These are phyloP conservation scores for Notospermus geniculatus DNA, from an alignment of 1,140 invertebrate genomes.

Conservation along the genomic window DNA sequence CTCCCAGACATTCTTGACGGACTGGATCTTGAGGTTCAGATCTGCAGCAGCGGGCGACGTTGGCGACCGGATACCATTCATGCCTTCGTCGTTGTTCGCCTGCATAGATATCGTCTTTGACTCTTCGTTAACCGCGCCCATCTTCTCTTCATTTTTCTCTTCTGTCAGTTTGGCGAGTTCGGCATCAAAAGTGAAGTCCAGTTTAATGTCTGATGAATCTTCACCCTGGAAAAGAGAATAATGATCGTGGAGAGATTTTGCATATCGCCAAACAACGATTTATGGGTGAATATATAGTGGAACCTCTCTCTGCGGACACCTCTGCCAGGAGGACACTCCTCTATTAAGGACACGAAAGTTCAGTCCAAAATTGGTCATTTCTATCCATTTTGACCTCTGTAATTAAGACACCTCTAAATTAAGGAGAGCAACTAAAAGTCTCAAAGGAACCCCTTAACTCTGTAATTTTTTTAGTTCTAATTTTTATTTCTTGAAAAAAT, in stretches of 20 bases:
- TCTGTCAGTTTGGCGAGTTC: conserved; percentile 67
- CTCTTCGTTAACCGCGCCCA: conserved; percentile 44
- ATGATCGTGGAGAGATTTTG: too few species aligned
- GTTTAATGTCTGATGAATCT: conserved; percentile 82
- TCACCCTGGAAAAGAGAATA: conserved; percentile 62
- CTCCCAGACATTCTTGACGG: conserved; percentile 87
- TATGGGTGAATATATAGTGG: too few species aligned
- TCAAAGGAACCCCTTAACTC: too few species aligned
- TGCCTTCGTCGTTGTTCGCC: conserved; percentile 39
- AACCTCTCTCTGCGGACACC: too few species aligned
- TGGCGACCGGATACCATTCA: conserved; percentile 59
- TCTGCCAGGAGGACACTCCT: too few species aligned
- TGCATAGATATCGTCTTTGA: conserved; percentile 62
- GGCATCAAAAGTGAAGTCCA: conserved; percentile 84
- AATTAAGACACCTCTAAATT: too few species aligned
- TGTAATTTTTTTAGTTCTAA: too few species aligned
- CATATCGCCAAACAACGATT: background rate
- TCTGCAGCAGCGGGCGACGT: conserved; percentile 77
- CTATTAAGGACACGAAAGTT: too few species aligned
- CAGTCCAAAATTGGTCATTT: too few species aligned
- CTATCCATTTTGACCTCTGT: too few species aligned
- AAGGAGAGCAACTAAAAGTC: background rate
- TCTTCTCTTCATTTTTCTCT: conserved; percentile 61
- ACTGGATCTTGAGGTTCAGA: conserved; percentile 89
- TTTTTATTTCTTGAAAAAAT: too few species aligned